Base-by-base conservation (phyloP, 2,888 invertebrate genomes). In the Hypolimnas misippus region DNA sequence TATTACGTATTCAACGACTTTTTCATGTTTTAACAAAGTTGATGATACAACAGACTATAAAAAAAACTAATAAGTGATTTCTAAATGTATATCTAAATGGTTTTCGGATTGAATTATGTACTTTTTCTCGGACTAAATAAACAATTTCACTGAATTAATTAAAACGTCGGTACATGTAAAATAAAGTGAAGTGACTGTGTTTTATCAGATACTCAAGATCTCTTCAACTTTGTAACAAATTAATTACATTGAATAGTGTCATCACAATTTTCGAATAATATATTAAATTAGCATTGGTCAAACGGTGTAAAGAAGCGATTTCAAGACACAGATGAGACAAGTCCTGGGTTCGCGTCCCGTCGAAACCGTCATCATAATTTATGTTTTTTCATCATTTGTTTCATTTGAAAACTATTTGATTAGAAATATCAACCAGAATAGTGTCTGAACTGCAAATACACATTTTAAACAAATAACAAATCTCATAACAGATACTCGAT, bases 381-480 rank as follows among this genome's bases (percentile, higher is more conserved):
- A 33, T 33, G 33, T 33, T 33, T 33, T 33, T 33, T 33, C 33
- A 33, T 33, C 33, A 33, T 33, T 33, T 33, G 10, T 33, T 33
- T 33, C 33, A 33, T 4, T 33, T 33, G 2, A 33, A 33, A 33
- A 33, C 2, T 33, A 33, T 33, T 33, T 33, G 33, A 33, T 33
- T 33, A 33, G 33, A 33, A 33, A 33, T 33, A 33, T 7, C 33
- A 33, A 33, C 33, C 10, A 33, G 33, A 33, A 33, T 33, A 33
- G 33, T 33, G 33, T 33, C 33, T 33, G 33, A 33, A 33, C 33
- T 33, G 33, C 33, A 33, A 33, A 33, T 33, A 33, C 33, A 33
- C 33, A 33, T 33, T 33, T 33, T 4, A 33, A 33, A 33, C 33
- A n/a, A n/a, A n/a, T n/a, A n/a, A n/a, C n/a, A 33, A 33, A 10